These are phyloP conservation scores for Rhineura floridana DNA, from an alignment of 2,113 vertebrate species.

Conservation along the genomic window DNA sequence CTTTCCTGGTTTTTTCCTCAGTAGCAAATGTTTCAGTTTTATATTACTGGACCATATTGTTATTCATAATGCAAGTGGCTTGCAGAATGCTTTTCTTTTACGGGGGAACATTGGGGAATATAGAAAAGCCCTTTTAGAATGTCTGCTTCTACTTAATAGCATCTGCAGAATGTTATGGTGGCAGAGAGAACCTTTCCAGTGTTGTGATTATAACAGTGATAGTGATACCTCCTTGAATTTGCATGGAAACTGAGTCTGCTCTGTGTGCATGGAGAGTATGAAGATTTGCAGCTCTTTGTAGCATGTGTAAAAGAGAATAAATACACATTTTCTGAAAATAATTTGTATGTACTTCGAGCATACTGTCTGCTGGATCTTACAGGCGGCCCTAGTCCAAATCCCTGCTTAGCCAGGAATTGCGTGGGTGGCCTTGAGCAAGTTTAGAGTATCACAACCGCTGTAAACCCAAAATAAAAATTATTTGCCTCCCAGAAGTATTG, in stretches of 20 bases:
- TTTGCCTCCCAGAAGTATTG: background rate
- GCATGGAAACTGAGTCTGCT: background rate
- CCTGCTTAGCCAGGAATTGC: background rate
- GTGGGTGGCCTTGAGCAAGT: background rate
- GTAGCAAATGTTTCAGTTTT: background rate
- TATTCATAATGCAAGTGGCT: background rate
- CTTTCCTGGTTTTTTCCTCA: background rate
- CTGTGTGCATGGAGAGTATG: slow-evolving; percentile 8
- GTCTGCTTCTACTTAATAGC: background rate
- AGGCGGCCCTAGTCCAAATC: background rate
- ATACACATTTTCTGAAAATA: background rate
- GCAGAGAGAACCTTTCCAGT: background rate
- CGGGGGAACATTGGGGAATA: background rate
- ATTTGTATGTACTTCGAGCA: background rate
- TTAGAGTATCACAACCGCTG: background rate
- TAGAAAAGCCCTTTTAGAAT: background rate
- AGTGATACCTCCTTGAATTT: slow-evolving; percentile 13
- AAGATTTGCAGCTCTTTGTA: background rate
- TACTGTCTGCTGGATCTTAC: background rate
- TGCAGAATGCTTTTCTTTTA: background rate
- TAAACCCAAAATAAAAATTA: background rate
- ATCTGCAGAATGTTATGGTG: background rate
- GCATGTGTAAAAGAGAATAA: background rate
- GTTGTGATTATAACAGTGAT: background rate
- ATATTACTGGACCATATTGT: background rate